Percentiles rank a stretch among this genome's conserved stretches.
These are phyloP conservation scores for Pygoscelis adeliae DNA, from an alignment of 2,113 vertebrate genomes.

Conservation along the genomic window DNA sequence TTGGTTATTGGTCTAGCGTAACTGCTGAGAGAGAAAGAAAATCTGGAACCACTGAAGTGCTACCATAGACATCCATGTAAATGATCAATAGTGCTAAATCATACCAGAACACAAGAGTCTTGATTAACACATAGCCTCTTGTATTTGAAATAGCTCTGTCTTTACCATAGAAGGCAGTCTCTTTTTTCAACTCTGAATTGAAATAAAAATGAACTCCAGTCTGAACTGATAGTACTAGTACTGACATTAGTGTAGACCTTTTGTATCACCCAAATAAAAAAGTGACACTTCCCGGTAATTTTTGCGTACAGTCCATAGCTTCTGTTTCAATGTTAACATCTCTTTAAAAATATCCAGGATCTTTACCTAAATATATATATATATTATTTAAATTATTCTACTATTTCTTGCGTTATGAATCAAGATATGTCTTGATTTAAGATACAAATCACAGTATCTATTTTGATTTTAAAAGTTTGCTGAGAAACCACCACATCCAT, in stretches of 20 bases:
- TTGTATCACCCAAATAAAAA: not conserved
- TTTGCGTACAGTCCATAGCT: not conserved
- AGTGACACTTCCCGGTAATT: not conserved
- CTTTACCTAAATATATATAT: not conserved
- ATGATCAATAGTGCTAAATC: not conserved
- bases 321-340: not conserved
- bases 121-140: not conserved
- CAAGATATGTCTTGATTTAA: not conserved
- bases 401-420: not conserved
- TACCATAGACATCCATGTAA: not conserved
- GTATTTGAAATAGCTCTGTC: not conserved
- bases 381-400: not conserved
- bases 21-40: not conserved
- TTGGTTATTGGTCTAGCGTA: not conserved
- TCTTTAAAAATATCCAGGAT: not conserved
- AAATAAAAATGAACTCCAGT: not conserved
- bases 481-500: not conserved
- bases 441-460: not conserved
- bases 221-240: not conserved
- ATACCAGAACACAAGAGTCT: not conserved
- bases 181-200: not conserved
- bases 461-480: not conserved
- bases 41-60: not conserved
- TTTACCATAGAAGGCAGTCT: not conserved
- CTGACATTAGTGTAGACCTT: not conserved